Evolutionary conservation across 2,113 vertebrate species (phyloP).

Genomic region (Gavialis gangeticus): DNA sequence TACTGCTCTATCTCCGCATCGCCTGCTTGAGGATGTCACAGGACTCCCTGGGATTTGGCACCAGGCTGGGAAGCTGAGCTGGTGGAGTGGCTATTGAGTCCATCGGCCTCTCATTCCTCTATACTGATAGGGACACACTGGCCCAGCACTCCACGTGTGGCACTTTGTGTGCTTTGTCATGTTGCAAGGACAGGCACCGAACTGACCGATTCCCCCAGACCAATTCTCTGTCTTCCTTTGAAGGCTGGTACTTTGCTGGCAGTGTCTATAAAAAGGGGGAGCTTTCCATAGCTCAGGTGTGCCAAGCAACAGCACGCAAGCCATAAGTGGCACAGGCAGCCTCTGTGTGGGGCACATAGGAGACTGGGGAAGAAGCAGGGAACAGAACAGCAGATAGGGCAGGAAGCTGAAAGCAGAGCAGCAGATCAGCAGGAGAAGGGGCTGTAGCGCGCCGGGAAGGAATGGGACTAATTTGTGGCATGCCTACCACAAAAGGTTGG

Average conservation of each 20-base stretch:
- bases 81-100: background rate
- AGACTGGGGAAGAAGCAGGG: no score
- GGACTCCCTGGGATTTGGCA: background rate
- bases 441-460: no score
- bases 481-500: no score
- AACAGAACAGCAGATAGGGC: no score
- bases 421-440: no score
- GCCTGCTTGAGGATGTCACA: background rate
- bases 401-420: no score
- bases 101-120: background rate
- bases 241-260: background rate
- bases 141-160: background rate
- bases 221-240: background rate
- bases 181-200: background rate
- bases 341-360: no score
- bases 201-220: background rate
- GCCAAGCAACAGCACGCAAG: no score
- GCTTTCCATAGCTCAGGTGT: no score
- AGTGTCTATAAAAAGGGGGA: background rate
- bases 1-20: background rate
- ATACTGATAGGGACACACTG: background rate
- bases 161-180: background rate
- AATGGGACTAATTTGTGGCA: no score
- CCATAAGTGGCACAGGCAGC: no score
- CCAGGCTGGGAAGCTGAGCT: background rate